phyloP scores from a whole-genome alignment of 2,888 invertebrate genomes.

The Amiota mariae region DNA sequence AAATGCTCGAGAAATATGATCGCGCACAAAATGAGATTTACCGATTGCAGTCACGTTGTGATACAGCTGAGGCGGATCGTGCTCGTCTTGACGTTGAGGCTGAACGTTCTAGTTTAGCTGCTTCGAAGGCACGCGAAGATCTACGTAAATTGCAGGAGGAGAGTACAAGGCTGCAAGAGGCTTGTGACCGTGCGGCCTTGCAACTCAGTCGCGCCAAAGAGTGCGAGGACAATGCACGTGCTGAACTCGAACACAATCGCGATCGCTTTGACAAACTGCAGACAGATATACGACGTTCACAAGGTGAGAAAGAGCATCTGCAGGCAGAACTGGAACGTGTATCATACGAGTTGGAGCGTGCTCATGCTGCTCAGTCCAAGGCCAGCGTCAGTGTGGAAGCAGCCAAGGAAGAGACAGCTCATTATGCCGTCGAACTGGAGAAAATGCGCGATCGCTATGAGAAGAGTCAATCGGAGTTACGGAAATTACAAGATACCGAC shows the following conservation, averaged over 20 bases:
- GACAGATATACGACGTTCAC: slow-evolving; percentile 86
- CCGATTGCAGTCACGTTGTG: slow-evolving; percentile 89
- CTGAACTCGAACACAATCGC: slow-evolving; percentile 89
- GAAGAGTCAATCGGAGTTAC: slow-evolving; percentile 85
- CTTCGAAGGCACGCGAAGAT: slow-evolving; percentile 88
- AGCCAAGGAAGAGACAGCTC: slow-evolving; percentile 90
- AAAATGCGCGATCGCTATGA: slow-evolving; percentile 94
- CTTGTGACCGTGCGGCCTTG: slow-evolving; percentile 89
- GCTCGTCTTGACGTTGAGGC: slow-evolving; percentile 89
- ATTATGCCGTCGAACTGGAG: slow-evolving; percentile 89
- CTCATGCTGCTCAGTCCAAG: slow-evolving; percentile 89
- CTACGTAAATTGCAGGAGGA: slow-evolving; percentile 91
- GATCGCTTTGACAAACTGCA: slow-evolving; percentile 92
- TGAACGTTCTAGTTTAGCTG: slow-evolving; percentile 86
- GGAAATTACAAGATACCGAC: slow-evolving; percentile 87
- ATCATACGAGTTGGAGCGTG: slow-evolving; percentile 89
- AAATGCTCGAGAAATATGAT: slow-evolving; percentile 93
- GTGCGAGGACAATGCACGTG: slow-evolving; percentile 91
- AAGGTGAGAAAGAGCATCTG: slow-evolving; percentile 89
- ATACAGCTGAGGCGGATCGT: slow-evolving; percentile 89
- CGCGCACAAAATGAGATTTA: slow-evolving; percentile 93
- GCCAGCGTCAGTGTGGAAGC: slow-evolving; percentile 89
- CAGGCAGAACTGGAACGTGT: slow-evolving; percentile 88
- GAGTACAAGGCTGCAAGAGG: slow-evolving; percentile 87
- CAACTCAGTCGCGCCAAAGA: slow-evolving; percentile 91